These are phyloP conservation scores for Silurus asotus DNA, from an alignment of 2,113 vertebrate species.

Conservation along the genomic window DNA sequence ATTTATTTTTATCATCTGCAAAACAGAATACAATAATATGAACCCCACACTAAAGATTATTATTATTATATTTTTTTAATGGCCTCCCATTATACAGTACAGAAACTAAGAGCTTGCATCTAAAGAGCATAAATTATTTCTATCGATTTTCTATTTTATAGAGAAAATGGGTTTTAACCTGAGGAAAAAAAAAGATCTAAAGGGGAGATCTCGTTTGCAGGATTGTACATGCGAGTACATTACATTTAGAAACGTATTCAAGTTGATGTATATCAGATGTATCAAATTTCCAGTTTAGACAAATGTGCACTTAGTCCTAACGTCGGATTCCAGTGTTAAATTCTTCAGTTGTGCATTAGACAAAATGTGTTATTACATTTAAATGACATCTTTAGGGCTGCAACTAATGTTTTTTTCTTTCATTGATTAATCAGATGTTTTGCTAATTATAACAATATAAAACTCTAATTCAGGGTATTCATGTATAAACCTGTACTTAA, in stretches of 20 bases:
- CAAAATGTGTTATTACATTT: neutral
- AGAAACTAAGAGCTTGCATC: neutral
- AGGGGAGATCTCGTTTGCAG: neutral
- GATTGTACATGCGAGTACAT: neutral
- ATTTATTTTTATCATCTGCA: neutral
- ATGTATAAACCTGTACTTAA: too few species aligned
- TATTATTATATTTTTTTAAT: neutral
- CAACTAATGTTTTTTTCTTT: too few species aligned
- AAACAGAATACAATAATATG: neutral
- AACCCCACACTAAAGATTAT: neutral
- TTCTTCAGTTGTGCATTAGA: neutral
- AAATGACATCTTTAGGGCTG: too few species aligned
- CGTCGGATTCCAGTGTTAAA: neutral
- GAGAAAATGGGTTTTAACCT: neutral
- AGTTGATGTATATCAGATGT: neutral
- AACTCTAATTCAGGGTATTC: too few species aligned
- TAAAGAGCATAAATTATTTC: neutral
- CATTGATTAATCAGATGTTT: too few species aligned
- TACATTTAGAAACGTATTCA: neutral
- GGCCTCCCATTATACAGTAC: neutral
- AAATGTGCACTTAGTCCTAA: neutral
- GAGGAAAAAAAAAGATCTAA: neutral
- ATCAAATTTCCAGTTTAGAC: neutral
- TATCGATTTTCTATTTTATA: conserved; percentile 6
- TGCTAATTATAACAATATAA: too few species aligned